phyloP scores from a whole-genome alignment of 2,888 invertebrate genomes.

The Alviniconcha strummeri region DNA sequence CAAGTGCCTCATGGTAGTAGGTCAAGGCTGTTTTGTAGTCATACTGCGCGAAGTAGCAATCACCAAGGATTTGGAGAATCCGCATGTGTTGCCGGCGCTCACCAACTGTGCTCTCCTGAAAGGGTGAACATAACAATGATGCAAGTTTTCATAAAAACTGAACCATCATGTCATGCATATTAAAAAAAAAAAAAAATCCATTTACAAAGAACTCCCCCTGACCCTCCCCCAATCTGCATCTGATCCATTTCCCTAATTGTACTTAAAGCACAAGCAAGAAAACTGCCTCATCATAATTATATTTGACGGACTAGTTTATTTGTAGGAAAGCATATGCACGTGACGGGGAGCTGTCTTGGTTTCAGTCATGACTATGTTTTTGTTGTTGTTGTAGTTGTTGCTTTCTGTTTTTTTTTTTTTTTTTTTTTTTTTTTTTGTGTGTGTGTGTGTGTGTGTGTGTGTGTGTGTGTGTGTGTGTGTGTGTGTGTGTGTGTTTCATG shows the following conservation, averaged over 20 bases:
- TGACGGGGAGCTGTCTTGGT: too few species aligned
- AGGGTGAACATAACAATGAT: not conserved
- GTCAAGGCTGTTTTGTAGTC: slow-evolving; percentile 66
- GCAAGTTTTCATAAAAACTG: too few species aligned
- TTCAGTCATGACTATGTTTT: too few species aligned
- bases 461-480: not conserved
- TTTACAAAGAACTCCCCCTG: not conserved
- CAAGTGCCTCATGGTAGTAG: slow-evolving; percentile 70
- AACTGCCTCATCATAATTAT: too few species aligned
- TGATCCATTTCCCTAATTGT: too few species aligned
- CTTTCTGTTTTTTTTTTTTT: not conserved
- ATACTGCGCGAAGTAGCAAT: slow-evolving; percentile 68
- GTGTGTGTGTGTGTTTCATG: not conserved
- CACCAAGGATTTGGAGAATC: slow-evolving; percentile 66
- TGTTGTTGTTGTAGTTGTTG: not conserved
- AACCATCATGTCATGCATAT: not conserved
- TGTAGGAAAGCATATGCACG: too few species aligned
- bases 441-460: not conserved
- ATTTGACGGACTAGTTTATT: too few species aligned
- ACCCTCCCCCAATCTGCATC: too few species aligned
- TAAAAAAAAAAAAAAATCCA: not conserved
- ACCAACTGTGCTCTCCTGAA: slow-evolving; percentile 40
- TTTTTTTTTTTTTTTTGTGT: too few species aligned
- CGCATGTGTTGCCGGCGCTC: slow-evolving; percentile 65
- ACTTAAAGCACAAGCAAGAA: too few species aligned